Evolutionary conservation across 2,113 vertebrate genomes (phyloP), one percentile per base, ranked within the genome.

Genomic region (Speoplatyrhinus poulsoni): DNA sequence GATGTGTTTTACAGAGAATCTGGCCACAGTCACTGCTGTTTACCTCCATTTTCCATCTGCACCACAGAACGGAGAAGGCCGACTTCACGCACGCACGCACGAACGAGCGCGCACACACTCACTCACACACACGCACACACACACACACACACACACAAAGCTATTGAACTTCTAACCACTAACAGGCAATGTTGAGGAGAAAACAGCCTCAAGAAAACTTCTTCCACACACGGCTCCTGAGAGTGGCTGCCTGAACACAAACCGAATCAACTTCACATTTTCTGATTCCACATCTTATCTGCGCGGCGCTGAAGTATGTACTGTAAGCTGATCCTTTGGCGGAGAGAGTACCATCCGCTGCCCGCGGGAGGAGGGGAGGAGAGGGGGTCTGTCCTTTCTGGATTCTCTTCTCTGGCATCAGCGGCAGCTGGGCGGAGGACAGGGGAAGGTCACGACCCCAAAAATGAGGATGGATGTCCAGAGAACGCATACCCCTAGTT

Each of bases 351-450:
- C 73, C 79, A 26, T 71, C 75, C 72, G 75, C 41, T 83, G 80
- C 81, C 86, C 68, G 12, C 72, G 26, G 26, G 26, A 2, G 26
- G 26, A 26, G 26, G 26, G 26, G 26, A 26, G 26, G 26, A 2
- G 26, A 79, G 85, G 86, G 71, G 75, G 78, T 70, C 82, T 78
- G 69, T 87, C 80, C 75, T 78, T 73, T 71, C 69, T 60, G 72
- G 68, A 74, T 71, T 65, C 4, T 3, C 76, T 79, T 70, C 9
- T 73, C 8, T 74, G 85, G 83, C 85, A 83, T 85, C 83, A 76
- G 87, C 70, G 82, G 81, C 84, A 87, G 83, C 88, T 86, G 83
- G 80, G 46, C 72, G 73, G 81, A 90, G 85, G 87, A 87, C 78
- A 67, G 80, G 72, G 58, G 76, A 90, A 91, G 87, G 90, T 91